These are phyloP conservation scores for Nannospalax galili DNA, from an alignment of 2,113 vertebrate species.

Conservation along the genomic window DNA sequence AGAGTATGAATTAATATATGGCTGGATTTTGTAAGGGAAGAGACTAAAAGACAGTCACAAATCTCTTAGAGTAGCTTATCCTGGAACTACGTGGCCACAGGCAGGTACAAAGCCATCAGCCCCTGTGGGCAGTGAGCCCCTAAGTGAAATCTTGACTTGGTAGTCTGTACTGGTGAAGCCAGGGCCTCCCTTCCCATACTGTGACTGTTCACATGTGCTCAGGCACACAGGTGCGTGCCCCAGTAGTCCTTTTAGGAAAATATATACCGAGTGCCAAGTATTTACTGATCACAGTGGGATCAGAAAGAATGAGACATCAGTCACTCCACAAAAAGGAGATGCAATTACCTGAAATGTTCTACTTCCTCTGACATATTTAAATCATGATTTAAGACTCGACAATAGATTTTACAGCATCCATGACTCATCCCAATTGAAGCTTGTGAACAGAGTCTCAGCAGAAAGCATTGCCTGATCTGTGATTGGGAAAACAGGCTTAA, in stretches of 20 bases:
- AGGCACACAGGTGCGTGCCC: not conserved
- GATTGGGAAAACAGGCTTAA: too few species aligned
- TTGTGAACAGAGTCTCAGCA: too few species aligned
- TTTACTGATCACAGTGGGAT: not conserved
- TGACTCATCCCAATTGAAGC: too few species aligned
- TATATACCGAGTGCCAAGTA: not conserved
- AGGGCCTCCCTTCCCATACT: accelerated
- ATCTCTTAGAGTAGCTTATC: not conserved
- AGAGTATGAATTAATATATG: not conserved
- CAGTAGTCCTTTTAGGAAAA: not conserved
- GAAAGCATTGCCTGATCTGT: not conserved
- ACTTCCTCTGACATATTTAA: not conserved
- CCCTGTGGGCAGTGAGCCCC: too few species aligned
- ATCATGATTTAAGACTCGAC: not conserved
- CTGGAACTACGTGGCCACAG: not conserved
- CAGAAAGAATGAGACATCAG: not conserved
- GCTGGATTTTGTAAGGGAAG: not conserved
- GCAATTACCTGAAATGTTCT: not conserved
- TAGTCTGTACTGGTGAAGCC: accelerated
- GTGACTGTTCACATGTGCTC: not conserved
- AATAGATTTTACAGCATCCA: not conserved
- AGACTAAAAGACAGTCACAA: not conserved
- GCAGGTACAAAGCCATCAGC: too few species aligned
- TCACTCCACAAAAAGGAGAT: not conserved
- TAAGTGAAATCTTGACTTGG: not conserved